phyloP scores from a whole-genome alignment of 2,888 invertebrate species.

The Hyles lineata region DNA sequence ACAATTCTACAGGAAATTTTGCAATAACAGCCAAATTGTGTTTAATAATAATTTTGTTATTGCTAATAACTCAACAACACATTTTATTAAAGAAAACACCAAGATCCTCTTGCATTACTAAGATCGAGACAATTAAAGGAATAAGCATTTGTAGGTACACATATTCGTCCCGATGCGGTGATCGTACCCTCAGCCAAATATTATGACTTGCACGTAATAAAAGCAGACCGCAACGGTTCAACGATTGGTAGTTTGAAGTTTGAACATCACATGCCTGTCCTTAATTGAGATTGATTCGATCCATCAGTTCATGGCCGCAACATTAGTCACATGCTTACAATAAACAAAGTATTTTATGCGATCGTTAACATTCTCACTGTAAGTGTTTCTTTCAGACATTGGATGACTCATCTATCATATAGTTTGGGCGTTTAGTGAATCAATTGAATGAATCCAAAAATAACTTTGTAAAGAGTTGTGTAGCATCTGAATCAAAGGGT shows the following conservation, averaged over 20 bases:
- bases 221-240: neutral
- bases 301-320: conserved; percentile 37
- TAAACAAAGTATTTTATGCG: conserved; percentile 16
- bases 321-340: conserved; percentile 39
- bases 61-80: no score
- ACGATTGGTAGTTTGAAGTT: neutral
- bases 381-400: neutral
- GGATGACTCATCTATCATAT: neutral
- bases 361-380: neutral
- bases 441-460: neutral
- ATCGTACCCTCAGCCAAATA: neutral
- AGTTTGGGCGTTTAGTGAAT: neutral
- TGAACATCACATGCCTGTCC: conserved; percentile 34
- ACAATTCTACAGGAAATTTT: no score
- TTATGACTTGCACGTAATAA: neutral
- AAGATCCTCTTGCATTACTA: no score
- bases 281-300: conserved; percentile 46
- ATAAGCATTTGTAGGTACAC: no score
- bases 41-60: no score
- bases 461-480: neutral
- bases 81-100: no score
- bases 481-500: neutral
- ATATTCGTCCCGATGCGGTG: neutral
- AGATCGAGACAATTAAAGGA: no score
- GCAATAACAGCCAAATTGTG: no score